Evolutionary conservation across 2,888 invertebrate genomes (phyloP), one percentile per base, ranked within the genome.

Genomic region (Sinopyrophorus schimmeli): DNA sequence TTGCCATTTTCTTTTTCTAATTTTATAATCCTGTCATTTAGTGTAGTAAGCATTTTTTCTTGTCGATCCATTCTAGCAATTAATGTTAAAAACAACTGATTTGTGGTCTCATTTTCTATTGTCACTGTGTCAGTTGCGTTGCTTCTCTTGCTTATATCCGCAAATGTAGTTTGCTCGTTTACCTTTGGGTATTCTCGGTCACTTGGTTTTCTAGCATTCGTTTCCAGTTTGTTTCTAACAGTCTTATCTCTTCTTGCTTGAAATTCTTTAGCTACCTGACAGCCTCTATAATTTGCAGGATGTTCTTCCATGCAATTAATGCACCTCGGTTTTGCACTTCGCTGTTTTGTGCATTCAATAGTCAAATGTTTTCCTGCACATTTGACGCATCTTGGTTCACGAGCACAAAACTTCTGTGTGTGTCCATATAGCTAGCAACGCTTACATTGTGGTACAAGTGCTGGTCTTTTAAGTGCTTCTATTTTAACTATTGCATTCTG

Each of bases 211-310:
- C 20, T 20, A 5, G 5, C n/a, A 3, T n/a, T 15, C 2, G 32
- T 5, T 15, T 30, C 15, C 9, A n/a, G 9, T 24, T 5, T 24
- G 12, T 5, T 30, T 30, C 5, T 3, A 15, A 17, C 15, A 30
- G 20, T 21, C 24, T 32, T 32, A 32, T 23, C 24, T 23, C 24
- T 31, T 23, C 24, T 5, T 14, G 24, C 26, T 14, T 42, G 26
- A 7, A 24, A 15, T 24, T 4, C 17, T 42, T 23, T 32, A 10
- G 32, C 34, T 42, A 42, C 31, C 14, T 32, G 3, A 23, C 32
- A 42, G 15, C 42, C 32, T 24, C 24, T 23, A 10, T 42, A 32
- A 14, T 42, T 41, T 4, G 31, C 41, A 2, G 32, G 41, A 11
- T 41, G 30, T 41, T 41, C 24, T 41, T 11, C 2, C 5, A 17